Percentiles rank a stretch among this genome's conserved stretches.
These are phyloP conservation scores for Tetrao urogallus DNA, from an alignment of 2,113 vertebrate genomes.

Conservation along the genomic window DNA sequence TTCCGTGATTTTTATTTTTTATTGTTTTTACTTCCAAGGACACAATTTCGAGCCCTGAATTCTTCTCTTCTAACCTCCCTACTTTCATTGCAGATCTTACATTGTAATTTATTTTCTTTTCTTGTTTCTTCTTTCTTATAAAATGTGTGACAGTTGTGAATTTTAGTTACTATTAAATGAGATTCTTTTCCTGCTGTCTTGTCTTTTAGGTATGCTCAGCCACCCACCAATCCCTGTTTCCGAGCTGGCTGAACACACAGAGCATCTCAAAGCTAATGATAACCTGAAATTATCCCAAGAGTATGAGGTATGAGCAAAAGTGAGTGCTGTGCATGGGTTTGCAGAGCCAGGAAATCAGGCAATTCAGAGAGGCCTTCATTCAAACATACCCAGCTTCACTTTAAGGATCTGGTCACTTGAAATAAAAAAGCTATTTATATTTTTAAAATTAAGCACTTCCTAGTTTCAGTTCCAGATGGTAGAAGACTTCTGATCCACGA, in stretches of 20 bases:
- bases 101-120: constrained; percentile 68
- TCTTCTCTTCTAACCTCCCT: constrained; percentile 76
- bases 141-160: neutral
- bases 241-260: constrained; percentile 95
- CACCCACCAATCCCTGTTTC: constrained; percentile 95
- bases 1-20: constrained; percentile 37
- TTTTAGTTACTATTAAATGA: constrained; percentile 45
- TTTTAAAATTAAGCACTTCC: neutral
- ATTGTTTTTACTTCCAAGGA: constrained; percentile 65
- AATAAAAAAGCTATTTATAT: neutral
- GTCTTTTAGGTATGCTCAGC: constrained; percentile 92
- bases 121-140: constrained; percentile 50
- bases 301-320: constrained; percentile 88
- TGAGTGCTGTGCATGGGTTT: constrained; percentile 1
- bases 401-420: neutral
- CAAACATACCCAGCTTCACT: neutral
- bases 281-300: constrained; percentile 98
- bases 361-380: neutral
- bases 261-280: constrained; percentile 97
- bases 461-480: neutral
- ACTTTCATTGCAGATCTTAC: constrained; percentile 76
- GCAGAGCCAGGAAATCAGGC: neutral
- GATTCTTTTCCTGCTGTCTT: constrained; percentile 44
- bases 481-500: neutral
- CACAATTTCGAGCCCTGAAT: constrained; percentile 80